A percentile compares a stretch with the other conserved stretches of the same genome.
Evolutionary conservation across 2,113 vertebrate genomes (phyloP).

Genomic region (Peucedramus taeniatus): DNA sequence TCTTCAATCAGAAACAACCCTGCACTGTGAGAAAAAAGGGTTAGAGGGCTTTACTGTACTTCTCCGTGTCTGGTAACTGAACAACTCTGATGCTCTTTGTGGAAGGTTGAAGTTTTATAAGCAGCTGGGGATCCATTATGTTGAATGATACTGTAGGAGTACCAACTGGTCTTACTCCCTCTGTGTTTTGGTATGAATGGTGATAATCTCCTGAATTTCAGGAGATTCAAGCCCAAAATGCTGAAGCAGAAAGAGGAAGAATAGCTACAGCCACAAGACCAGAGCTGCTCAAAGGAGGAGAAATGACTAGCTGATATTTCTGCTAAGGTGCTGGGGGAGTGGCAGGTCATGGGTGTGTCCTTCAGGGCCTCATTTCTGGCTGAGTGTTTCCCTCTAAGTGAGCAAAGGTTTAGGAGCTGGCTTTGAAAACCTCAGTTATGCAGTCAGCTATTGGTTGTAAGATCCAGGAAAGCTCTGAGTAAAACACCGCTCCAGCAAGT

Average conservation of each 20-base stretch:
- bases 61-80: background rate
- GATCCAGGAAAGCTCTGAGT: background rate
- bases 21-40: background rate
- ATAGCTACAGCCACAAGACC: background rate
- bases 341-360: rapidly evolving
- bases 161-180: background rate
- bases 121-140: background rate
- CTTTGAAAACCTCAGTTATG: background rate
- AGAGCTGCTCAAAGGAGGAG: background rate
- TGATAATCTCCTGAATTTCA: background rate
- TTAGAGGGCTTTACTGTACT: background rate
- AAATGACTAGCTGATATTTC: background rate
- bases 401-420: background rate
- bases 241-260: background rate
- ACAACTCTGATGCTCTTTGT: background rate
- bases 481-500: background rate
- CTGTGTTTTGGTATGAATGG: background rate
- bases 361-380: background rate
- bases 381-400: background rate
- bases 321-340: background rate
- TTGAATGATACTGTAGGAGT: background rate
- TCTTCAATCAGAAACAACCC: background rate
- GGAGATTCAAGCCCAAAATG: background rate
- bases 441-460: background rate
- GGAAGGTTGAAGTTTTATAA: background rate